A percentile compares a stretch with the other conserved stretches of the same genome.
These are phyloP conservation scores for Hypanus sabinus DNA, from an alignment of 2,113 vertebrate species.

Conservation along the genomic window DNA sequence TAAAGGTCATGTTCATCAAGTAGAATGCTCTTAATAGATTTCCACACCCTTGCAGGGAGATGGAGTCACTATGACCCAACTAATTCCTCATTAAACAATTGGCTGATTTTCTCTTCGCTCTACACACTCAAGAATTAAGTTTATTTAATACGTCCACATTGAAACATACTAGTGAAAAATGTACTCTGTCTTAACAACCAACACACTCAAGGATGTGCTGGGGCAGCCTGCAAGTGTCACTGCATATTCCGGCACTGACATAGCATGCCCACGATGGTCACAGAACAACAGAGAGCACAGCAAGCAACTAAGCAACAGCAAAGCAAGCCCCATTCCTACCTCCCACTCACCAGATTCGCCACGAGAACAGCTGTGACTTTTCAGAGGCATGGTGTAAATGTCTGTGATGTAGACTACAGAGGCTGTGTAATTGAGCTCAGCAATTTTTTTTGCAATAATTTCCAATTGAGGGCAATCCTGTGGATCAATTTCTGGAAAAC, in stretches of 20 bases:
- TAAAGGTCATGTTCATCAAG: neutral
- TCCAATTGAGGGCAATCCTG: neutral
- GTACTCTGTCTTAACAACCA: no score
- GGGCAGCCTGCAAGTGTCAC: no score
- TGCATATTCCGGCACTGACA: no score
- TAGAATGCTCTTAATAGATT: neutral
- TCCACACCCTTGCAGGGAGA: neutral
- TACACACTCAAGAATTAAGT: neutral
- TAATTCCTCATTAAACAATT: neutral
- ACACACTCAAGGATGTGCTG: no score
- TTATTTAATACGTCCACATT: no score
- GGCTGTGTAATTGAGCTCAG: neutral
- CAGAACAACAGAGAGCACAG: no score
- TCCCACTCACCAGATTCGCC: neutral
- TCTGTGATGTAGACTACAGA: neutral
- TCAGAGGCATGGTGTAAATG: neutral
- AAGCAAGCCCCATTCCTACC: no score
- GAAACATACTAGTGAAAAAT: no score
- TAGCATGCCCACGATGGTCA: no score
- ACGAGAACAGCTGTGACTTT: neutral
- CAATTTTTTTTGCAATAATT: neutral
- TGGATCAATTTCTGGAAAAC: neutral
- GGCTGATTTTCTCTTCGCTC: neutral
- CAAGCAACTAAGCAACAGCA: no score
- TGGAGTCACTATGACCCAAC: neutral